These are phyloP conservation scores for Serinus canaria DNA, from an alignment of 2,113 vertebrate species.

Conservation along the genomic window DNA sequence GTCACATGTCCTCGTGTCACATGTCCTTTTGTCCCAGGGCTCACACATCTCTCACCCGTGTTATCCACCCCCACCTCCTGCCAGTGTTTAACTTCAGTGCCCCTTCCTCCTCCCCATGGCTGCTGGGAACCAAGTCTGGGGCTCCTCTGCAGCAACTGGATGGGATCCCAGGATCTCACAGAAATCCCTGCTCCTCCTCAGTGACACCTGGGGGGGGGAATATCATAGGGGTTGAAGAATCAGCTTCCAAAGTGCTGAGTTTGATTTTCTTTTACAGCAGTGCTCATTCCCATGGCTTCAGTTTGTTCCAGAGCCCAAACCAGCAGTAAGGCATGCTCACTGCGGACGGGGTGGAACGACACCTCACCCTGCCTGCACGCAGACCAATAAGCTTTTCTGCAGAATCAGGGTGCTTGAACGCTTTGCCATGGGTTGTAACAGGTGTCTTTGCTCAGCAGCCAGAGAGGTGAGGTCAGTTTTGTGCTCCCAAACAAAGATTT, in stretches of 20 bases:
- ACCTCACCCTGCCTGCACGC: background rate
- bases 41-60: rapidly evolving
- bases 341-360: rapidly evolving
- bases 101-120: background rate
- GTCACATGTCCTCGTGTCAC: background rate
- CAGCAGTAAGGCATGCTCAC: background rate
- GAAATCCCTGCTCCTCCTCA: background rate
- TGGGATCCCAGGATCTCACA: rapidly evolving
- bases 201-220: background rate
- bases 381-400: background rate
- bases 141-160: background rate
- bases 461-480: background rate
- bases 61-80: background rate
- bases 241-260: background rate
- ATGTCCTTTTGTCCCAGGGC: background rate
- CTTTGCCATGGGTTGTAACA: background rate
- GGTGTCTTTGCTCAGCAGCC: background rate
- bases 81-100: background rate
- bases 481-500: background rate
- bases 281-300: background rate
- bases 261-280: background rate
- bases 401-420: background rate
- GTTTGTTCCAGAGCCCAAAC: background rate
- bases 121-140: background rate
- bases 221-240: background rate